Base-by-base conservation (phyloP, 2,888 invertebrate genomes). In the Drosophila formosana region DNA sequence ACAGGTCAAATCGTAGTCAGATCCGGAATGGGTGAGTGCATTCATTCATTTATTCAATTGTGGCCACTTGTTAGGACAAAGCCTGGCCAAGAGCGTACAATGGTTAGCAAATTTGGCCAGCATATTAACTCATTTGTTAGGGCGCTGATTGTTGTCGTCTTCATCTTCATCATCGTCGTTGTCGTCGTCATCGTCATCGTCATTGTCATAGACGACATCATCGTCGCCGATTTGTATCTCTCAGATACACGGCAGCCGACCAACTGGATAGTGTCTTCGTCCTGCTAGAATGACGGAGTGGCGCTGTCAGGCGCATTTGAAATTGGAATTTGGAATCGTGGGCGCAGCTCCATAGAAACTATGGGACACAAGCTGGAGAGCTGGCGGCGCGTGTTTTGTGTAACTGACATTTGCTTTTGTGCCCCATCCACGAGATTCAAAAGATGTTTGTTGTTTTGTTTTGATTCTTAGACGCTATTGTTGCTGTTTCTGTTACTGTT, bases 101-200 rank as follows among this genome's bases (percentile, higher is more conserved):
- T 86, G 80, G 71, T 56, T 50, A 65, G 68, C 78, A 85, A 85
- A 83, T 88, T 88, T 81, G 69, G 71, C 56, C 63, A 60, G 75
- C 64, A 75, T 81, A 85, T 88, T 83, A 85, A 86, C 88, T 85
- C 78, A 88, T 88, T 85, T 85, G 88, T 85, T 81, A 75, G 84
- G 73, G 52, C 78, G 58, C 69, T 85, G 88, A 88, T 85, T 88
- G 86, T 82, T 72, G 55, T 82, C 84, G 67, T 84, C 76, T 56
- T 73, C 78, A 61, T 78, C 61, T 64, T 66, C 66, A 56, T 58
- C 56, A 51, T 46, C 53, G n/a, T 41, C 26, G 26, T 41, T 66
- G 30, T 30, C 30, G 6, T 30, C 4, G 30, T 6, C 30, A 51
- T 46, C 53, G n/a, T 41, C 26, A 18, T 41, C 4, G 30, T 6